phyloP scores from a whole-genome alignment of 2,797 vertebrate genomes.

The Bucorvus abyssinicus region DNA sequence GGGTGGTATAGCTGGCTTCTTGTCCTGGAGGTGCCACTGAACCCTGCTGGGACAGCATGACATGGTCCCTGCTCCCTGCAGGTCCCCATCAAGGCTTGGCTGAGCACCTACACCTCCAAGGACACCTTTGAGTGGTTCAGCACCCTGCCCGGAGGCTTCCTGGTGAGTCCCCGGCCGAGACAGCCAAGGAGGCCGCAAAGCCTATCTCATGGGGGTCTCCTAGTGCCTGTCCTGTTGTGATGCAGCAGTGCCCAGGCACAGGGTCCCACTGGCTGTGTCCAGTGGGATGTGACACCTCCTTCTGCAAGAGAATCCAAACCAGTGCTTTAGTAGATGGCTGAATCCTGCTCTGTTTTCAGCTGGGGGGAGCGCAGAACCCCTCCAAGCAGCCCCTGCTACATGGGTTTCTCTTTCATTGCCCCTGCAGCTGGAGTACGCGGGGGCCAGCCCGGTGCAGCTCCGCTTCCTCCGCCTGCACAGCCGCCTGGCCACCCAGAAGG shows the following conservation, averaged over 20 bases:
- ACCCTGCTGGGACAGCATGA: fast-evolving
- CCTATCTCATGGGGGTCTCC: not conserved
- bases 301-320: not conserved
- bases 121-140: conserved; percentile 87
- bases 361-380: not conserved
- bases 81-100: conserved; percentile 85
- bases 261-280: not conserved
- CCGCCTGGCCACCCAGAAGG: conserved; percentile 74
- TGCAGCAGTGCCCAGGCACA: not conserved
- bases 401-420: fast-evolving
- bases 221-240: not conserved
- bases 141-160: conserved; percentile 79
- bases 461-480: conserved; percentile 88
- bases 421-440: conserved; percentile 81
- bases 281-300: not conserved
- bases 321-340: not conserved
- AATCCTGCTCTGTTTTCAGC: fast-evolving
- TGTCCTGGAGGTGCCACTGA: not conserved
- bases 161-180: conserved; percentile 46
- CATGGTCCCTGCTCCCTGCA: not conserved
- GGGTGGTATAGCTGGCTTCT: not conserved
- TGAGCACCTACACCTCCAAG: conserved; percentile 73
- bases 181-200: fast-evolving
- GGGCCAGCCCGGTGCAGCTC: conserved; percentile 83
- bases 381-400: not conserved